Evolutionary conservation across 2,888 invertebrate species (phyloP).

Genomic region (Hoplodrina blanda): DNA sequence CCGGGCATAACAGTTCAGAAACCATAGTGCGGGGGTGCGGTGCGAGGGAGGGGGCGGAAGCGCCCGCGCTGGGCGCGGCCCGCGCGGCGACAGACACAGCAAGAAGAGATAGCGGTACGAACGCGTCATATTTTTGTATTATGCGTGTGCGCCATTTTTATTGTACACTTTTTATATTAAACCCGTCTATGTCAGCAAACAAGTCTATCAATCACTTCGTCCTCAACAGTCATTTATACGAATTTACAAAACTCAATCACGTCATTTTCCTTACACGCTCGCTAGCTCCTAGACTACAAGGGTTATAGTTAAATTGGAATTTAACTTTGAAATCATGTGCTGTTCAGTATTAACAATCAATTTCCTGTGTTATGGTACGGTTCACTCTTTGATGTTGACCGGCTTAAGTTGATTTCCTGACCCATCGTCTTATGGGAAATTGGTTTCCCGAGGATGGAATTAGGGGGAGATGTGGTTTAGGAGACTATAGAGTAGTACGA

Average conservation of each 20-base stretch:
- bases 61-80: no score
- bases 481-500: not conserved
- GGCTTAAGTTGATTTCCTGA: slow-evolving; percentile 37
- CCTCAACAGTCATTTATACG: no score
- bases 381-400: slow-evolving; percentile 45
- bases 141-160: no score
- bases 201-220: no score
- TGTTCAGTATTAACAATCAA: slow-evolving; percentile 76
- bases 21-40: no score
- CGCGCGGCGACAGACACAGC: no score
- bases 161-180: no score
- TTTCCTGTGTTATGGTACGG: slow-evolving; percentile 68
- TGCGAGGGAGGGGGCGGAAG: no score
- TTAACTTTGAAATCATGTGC: slow-evolving; percentile 69
- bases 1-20: no score
- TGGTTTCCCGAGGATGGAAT: slow-evolving; percentile 11
- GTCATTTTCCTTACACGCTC: not conserved
- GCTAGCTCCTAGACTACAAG: slow-evolving; percentile 28
- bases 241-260: not conserved
- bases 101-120: no score
- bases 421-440: slow-evolving; percentile 38
- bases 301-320: slow-evolving; percentile 69
- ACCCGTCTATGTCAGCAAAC: no score
- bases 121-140: no score
- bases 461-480: not conserved